Percentiles rank a stretch among this genome's conserved stretches.
These are phyloP conservation scores for Mystacornis crossleyi DNA, from an alignment of 2,113 vertebrate genomes.

Conservation along the genomic window DNA sequence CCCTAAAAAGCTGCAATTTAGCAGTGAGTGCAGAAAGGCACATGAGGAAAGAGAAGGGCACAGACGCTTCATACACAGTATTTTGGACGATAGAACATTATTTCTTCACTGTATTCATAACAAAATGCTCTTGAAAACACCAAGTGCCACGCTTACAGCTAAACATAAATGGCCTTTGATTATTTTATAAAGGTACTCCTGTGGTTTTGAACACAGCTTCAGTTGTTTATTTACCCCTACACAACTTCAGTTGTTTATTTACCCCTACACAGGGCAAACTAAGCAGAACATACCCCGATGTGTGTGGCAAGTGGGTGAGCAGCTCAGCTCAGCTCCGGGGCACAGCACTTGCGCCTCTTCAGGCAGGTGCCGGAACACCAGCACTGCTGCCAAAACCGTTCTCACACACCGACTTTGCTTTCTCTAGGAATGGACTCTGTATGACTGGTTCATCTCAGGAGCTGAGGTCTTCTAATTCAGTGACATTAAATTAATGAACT, in stretches of 20 bases:
- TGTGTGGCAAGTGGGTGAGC: background rate
- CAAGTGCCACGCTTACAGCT: background rate
- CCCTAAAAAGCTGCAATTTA: background rate
- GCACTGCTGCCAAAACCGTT: background rate
- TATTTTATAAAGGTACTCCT: background rate
- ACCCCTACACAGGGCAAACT: background rate
- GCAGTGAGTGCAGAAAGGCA: background rate
- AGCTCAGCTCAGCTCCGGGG: background rate
- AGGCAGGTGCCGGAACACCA: background rate
- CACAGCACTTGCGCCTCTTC: background rate
- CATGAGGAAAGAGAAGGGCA: background rate
- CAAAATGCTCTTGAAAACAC: background rate
- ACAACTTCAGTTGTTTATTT: background rate
- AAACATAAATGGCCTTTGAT: background rate
- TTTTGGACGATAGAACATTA: background rate
- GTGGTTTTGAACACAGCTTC: background rate
- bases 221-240: no score
- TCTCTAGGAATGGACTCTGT: background rate
- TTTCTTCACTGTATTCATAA: background rate
- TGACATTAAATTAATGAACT: background rate
- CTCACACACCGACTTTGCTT: background rate
- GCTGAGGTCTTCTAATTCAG: background rate
- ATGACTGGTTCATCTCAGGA: background rate
- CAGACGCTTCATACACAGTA: background rate
- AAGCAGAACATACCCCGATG: background rate